Conservation (phyloP, 1,140 invertebrate genomes). For the Chrysopa pallens region DNA sequence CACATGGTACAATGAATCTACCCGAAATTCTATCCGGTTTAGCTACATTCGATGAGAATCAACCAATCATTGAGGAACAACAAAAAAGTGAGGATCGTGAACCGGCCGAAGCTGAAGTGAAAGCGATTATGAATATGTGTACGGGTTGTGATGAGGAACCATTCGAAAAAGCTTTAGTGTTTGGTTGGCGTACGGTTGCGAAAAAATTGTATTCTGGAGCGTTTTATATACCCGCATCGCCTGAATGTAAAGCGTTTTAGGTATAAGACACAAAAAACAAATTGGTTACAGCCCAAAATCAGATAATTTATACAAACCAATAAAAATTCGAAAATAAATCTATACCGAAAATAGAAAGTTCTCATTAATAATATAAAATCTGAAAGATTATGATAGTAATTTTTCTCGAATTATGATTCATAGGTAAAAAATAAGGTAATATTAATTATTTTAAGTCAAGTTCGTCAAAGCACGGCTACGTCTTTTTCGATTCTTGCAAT, state of each 20-base stretch:
- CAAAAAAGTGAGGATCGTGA: conserved; percentile 47
- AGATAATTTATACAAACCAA: too few species aligned
- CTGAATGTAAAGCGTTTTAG: conserved; percentile 52
- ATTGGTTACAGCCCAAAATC: too few species aligned
- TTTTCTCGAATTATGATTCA: too few species aligned
- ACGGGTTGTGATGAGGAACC: conserved; percentile 52
- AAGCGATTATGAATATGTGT: conserved; percentile 56
- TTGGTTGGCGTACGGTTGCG: conserved; percentile 51
- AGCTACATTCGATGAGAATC: conserved; percentile 42
- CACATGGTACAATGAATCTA: conserved; percentile 23
- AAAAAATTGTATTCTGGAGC: conserved; percentile 58
- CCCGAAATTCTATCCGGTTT: conserved; percentile 31
- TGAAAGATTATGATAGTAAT: too few species aligned
- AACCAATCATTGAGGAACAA: conserved; percentile 30
- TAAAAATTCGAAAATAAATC: too few species aligned
- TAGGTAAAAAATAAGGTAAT: too few species aligned
- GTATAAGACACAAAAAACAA: too few species aligned
- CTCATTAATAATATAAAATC: too few species aligned
- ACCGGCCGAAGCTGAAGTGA: conserved; percentile 63
- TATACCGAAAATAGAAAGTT: too few species aligned
- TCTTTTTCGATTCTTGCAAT: too few species aligned
- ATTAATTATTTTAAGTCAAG: too few species aligned
- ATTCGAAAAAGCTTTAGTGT: conserved; percentile 53
- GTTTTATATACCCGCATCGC: conserved; percentile 41
- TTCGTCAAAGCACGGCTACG: too few species aligned